Base-by-base conservation (phyloP, 2,113 vertebrate genomes). In the Actinemys pallida region DNA sequence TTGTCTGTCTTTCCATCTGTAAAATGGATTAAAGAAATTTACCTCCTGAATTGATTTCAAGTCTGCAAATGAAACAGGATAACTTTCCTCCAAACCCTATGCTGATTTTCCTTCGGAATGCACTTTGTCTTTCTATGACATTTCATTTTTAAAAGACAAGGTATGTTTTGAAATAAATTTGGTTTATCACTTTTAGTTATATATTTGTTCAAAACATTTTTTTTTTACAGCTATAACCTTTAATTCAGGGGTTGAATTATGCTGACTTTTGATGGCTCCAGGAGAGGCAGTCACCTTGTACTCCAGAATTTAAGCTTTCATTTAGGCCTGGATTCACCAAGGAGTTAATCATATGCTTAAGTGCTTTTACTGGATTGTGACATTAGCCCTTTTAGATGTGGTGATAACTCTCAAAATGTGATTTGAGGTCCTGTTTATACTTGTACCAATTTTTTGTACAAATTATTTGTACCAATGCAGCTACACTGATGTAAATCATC, bases 241-340 rank as follows among this genome's bases (percentile, higher is more conserved):
- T 90, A 78, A 10, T 84, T 42, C 11, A 81, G 83, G 89, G 31
- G 4, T 29, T 81, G 89, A 82, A 84, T 90, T 94, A 85, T 90
- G 93, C 90, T 94, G 92, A 92, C 65, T 92, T 95, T 72, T 22
- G 35, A 72, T 72, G 65, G 8, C 9, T 39, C 8, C 85, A 93
- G 82, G 39, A 29, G 89, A 89, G 96, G 96, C 94, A 94, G 93
- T 96, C 93, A 90, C 92, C 88, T 35, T 82, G 84, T 82, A n/a
- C 83, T 87, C 83, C 92, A 39, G 84, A 90, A 92, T 96, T 93
- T 82, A 57, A 95, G 88, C 92, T 93, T 96, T 96, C 57, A 24
- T 90, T 80, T 90, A 89, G 95, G 94, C 96, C 93, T 79, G 89
- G 52, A 10, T 22, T 90, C 29, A 50, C 84, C 78, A 59, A 52